Evolutionary conservation across 2,888 invertebrate species (phyloP).

Genomic region (Drosophila vallismaia): DNA sequence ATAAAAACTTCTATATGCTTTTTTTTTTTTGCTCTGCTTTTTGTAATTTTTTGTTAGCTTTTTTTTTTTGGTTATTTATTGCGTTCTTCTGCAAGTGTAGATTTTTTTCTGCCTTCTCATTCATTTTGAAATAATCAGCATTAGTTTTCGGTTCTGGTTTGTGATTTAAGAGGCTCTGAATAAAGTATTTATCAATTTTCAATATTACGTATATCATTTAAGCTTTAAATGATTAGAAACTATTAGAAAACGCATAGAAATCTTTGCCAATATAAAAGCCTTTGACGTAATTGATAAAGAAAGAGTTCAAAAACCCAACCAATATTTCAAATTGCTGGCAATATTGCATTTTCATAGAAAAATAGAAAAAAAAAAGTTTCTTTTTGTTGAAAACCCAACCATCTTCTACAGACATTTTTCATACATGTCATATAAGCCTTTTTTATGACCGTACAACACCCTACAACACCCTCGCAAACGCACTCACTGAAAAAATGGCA

Average conservation of each 20-base stretch:
- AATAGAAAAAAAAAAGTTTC: background rate
- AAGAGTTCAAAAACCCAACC: too few relatives aligned
- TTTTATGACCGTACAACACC: background rate
- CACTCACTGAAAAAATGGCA: conserved; percentile 18
- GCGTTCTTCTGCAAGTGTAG: conserved; percentile 43
- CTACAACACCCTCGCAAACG: conserved; percentile 2
- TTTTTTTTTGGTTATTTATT: conserved; percentile 43
- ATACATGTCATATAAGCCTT: background rate
- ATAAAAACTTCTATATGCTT: conserved; percentile 22
- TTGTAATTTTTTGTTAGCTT: conserved; percentile 32
- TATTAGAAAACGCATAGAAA: too few relatives aligned
- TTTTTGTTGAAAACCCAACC: conserved; percentile 1
- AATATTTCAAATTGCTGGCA: too few relatives aligned
- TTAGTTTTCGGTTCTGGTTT: conserved; percentile 28
- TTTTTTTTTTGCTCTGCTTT: conserved; percentile 18
- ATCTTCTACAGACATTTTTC: background rate
- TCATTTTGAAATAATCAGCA: conserved; percentile 54
- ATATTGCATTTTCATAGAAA: background rate
- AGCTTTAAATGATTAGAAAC: background rate
- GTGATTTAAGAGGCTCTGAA: conserved; percentile 62
- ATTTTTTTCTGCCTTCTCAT: conserved; percentile 11
- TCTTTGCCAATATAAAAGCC: too few relatives aligned
- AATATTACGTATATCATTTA: background rate
- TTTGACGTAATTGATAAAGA: too few relatives aligned
- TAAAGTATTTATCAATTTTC: conserved; percentile 22